Evolutionary conservation across 2,797 vertebrate genomes (phyloP), one percentile per base, ranked within the genome.

Genomic region (Acanthurus lineatus): DNA sequence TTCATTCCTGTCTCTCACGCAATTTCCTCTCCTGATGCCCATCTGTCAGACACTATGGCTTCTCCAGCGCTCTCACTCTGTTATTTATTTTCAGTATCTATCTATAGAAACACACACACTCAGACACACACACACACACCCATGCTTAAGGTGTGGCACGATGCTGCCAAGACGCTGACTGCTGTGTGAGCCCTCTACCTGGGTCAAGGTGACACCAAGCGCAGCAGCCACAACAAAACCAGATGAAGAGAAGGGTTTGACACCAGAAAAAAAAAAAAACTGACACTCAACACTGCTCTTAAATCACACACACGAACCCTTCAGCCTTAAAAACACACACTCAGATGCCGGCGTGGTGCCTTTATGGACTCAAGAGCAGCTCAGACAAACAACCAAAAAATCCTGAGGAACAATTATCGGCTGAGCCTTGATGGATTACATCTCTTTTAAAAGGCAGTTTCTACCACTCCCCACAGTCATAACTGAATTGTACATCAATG

Each of bases 161-260:
- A 77, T 25, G 73, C 79, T 3, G 60, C 20, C 65, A 48, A 66
- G 76, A 73, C 63, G 38, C 79, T 47, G 76, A 82, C 32, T 75
- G 82, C 86, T 85, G 67, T 57, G 58, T 80, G 81, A 79, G 75
- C 54, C 17, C 57, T 19, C 63, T 25, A 73, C 77, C 51, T 15
- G 82, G 86, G 87, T 92, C 88, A 93, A 92, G 89, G 86, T 90
- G 87, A 92, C 74, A 83, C 65, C 20, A 0, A 52, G 75, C 66
- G 19, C 54, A 35, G 69, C 25, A 22, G 70, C 77, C 76, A 71
- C 63, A 61, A 57, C 75, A 35, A 68, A 64, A 88, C 76, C 73
- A 81, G 71, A 2, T 22, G 5, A 7, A 47, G 75, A 61, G 60
- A 35, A 47, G 38, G 77, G 6, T 77, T 44, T 77, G 77, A 87